These are phyloP conservation scores for Tortricodes alternella DNA, from an alignment of 2,888 invertebrate genomes.

Conservation along the genomic window DNA sequence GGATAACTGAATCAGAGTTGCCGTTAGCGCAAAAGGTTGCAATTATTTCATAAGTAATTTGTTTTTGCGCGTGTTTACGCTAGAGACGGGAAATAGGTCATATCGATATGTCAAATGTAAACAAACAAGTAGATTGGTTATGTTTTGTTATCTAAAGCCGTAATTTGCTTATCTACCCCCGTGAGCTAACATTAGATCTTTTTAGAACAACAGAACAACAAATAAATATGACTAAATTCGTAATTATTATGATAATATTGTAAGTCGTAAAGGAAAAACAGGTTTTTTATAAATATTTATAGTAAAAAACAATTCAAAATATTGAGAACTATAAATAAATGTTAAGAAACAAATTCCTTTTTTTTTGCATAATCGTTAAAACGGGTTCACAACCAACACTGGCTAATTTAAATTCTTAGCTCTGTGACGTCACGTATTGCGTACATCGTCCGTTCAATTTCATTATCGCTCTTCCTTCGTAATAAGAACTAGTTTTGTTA, in stretches of 20 bases:
- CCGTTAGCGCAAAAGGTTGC: conserved; percentile 35
- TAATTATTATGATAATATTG: too few relatives aligned
- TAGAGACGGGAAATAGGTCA: conserved; percentile 34
- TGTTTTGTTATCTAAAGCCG: conserved; percentile 9
- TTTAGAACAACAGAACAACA: too few relatives aligned
- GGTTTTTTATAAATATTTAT: too few relatives aligned
- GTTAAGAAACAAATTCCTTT: too few relatives aligned
- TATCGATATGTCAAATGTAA: conserved; percentile 32
- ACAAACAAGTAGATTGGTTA: conserved; percentile 14
- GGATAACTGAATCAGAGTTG: conserved; percentile 31
- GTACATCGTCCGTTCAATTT: conserved; percentile 4
- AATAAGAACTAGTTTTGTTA: background rate
- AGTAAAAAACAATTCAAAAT: too few relatives aligned
- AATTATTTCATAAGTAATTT: conserved; percentile 36
- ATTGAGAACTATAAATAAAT: too few relatives aligned
- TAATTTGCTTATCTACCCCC: conserved; percentile 5
- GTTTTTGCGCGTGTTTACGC: conserved; percentile 34
- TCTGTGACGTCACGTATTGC: conserved; percentile 17
- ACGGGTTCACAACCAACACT: background rate
- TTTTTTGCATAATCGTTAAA: background rate
- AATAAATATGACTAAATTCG: too few relatives aligned
- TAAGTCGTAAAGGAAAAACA: too few relatives aligned
- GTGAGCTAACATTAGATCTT: background rate
- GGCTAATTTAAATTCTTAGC: conserved; percentile 7
- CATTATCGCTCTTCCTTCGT: conserved; percentile 1